A percentile compares a stretch with the other conserved stretches of the same genome.
Evolutionary conservation across 2,113 vertebrate genomes (phyloP).

Genomic region (Columba livia): DNA sequence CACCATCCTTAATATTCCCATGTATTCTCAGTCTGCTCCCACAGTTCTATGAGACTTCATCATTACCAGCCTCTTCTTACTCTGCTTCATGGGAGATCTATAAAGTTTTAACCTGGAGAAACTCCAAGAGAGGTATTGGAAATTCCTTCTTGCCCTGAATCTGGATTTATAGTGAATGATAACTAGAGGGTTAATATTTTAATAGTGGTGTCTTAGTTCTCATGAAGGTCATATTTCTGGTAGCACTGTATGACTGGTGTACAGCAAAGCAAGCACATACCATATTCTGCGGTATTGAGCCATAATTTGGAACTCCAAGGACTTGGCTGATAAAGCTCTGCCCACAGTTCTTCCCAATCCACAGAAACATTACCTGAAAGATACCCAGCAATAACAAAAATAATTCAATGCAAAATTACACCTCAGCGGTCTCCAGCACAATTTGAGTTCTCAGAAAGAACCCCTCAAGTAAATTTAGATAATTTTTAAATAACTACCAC

Average conservation of each 20-base stretch:
- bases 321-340: conserved; percentile 88
- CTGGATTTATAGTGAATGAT: neutral
- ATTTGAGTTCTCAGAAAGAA: neutral
- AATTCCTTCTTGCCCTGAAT: neutral
- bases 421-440: neutral
- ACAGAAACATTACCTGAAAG: conserved; percentile 88
- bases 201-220: neutral
- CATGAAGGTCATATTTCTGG: neutral
- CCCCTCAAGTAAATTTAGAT: accelerated
- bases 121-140: neutral
- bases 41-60: neutral
- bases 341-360: conserved; percentile 90
- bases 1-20: neutral
- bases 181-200: neutral
- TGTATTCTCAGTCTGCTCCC: neutral
- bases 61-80: neutral
- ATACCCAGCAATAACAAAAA: neutral
- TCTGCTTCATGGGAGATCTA: neutral
- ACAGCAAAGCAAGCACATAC: conserved; percentile 69
- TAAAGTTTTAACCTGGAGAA: neutral
- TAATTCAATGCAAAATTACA: neutral
- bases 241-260: neutral
- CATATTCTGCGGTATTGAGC: conserved; percentile 87
- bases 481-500: neutral
- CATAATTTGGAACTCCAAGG: conserved; percentile 87